Percentiles rank a stretch among this genome's conserved stretches.
phyloP scores from a whole-genome alignment of 2,888 invertebrate genomes.

The Coelinius sp. region DNA sequence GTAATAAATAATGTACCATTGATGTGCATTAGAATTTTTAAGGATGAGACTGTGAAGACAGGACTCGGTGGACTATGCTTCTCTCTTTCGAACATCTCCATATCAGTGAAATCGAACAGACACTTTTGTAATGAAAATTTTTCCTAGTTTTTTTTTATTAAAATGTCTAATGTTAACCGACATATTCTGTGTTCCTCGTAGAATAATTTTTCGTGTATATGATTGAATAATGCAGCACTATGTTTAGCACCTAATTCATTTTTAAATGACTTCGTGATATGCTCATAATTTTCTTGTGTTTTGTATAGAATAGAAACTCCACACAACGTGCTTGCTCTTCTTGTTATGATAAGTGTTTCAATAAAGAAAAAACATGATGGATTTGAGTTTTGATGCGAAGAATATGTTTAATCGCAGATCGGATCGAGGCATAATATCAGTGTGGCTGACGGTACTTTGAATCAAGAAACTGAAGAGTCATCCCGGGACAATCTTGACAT shows the following conservation, averaged over 20 bases:
- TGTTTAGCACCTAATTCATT: not conserved
- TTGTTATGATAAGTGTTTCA: not conserved
- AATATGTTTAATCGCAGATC: not conserved
- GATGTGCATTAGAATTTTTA: not conserved
- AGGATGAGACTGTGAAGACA: not conserved
- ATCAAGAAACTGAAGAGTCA: not conserved
- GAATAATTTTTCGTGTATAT: not conserved
- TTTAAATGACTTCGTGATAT: constrained; percentile 24
- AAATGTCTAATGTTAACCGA: not conserved
- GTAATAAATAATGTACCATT: not conserved
- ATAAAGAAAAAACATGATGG: not conserved
- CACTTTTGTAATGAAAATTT: not conserved
- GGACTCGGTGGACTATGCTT: not conserved
- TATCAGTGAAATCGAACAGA: constrained; percentile 17
- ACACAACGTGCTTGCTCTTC: not conserved
- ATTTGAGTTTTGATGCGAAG: not conserved
- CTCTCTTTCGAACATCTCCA: constrained; percentile 24
- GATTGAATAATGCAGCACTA: constrained; percentile 9
- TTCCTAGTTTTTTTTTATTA: not conserved
- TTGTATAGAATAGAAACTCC: constrained; percentile 2
- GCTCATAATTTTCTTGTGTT: constrained; percentile 11
- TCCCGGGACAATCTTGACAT: not conserved
- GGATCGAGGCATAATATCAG: not conserved
- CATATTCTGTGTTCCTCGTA: constrained; percentile 7
- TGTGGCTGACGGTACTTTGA: constrained; percentile 12